Evolutionary conservation across 2,888 invertebrate species (phyloP).

Genomic region (Calameuta pallipes): DNA sequence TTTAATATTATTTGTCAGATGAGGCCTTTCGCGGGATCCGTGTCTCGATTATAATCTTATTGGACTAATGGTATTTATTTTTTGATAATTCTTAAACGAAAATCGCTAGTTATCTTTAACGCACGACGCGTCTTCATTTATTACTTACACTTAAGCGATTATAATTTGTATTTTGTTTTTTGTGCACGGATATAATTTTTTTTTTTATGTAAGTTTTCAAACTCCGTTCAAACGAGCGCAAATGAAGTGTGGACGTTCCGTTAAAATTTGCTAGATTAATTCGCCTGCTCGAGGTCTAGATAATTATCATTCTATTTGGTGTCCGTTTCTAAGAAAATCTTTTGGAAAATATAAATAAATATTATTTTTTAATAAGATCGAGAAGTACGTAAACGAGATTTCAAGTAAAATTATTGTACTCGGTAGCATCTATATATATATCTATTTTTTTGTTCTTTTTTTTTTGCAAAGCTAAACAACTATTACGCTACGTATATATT

Average conservation of each 20-base stretch:
- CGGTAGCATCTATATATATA: too few relatives aligned
- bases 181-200: neutral
- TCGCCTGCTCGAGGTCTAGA: neutral
- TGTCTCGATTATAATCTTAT: neutral
- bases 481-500: neutral
- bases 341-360: conserved; percentile 17
- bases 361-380: conserved; percentile 16
- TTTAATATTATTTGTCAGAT: neutral
- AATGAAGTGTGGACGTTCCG: neutral
- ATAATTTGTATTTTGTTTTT: neutral
- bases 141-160: neutral
- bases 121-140: neutral
- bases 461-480: neutral
- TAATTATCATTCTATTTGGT: neutral
- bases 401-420: conserved; percentile 13
- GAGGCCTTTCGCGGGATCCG: neutral
- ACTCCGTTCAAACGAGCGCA: neutral
- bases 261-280: neutral
- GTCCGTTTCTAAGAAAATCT: conserved; percentile 24
- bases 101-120: neutral
- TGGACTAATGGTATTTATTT: neutral
- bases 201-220: neutral
- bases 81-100: neutral
- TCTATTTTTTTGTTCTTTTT: neutral
- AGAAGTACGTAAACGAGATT: conserved; percentile 19